Percentiles rank a stretch among this genome's conserved stretches.
phyloP scores from a whole-genome alignment of 2,797 vertebrate genomes.

The Falco berigora region DNA sequence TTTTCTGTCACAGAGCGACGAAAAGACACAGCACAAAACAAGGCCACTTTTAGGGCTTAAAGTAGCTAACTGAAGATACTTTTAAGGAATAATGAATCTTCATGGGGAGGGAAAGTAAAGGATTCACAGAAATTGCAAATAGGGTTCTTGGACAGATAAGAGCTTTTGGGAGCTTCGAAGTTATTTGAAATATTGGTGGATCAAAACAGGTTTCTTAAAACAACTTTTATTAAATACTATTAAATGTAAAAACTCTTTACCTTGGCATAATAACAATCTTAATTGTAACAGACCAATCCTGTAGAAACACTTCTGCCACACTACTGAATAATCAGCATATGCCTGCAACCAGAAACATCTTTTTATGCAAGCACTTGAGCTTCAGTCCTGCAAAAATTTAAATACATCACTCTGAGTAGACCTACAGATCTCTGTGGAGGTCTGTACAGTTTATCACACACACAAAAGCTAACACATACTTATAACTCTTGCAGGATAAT shows the following conservation, averaged over 20 bases:
- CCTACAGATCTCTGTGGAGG: constrained; percentile 31
- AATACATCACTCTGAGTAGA: constrained; percentile 40
- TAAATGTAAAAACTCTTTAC: background rate
- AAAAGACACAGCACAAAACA: background rate
- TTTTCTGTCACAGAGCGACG: background rate
- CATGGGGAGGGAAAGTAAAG: background rate
- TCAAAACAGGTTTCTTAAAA: background rate
- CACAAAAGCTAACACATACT: constrained; percentile 27
- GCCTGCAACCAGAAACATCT: constrained; percentile 31
- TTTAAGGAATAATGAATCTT: background rate
- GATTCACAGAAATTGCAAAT: background rate
- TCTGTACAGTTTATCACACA: constrained; percentile 42
- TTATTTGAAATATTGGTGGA: background rate
- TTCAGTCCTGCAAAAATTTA: constrained; percentile 56
- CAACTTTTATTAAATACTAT: background rate
- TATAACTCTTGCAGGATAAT: constrained; percentile 46
- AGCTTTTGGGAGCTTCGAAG: background rate
- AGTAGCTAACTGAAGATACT: background rate
- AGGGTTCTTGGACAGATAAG: background rate
- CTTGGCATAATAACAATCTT: background rate
- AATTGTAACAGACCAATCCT: background rate
- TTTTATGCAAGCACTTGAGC: constrained; percentile 38
- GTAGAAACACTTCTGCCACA: background rate
- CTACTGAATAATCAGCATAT: constrained; percentile 26
- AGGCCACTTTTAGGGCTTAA: background rate